Percentiles rank a stretch among this genome's conserved stretches.
Evolutionary conservation across 2,888 invertebrate genomes (phyloP).

Genomic region (Drosophila hamatofila): DNA sequence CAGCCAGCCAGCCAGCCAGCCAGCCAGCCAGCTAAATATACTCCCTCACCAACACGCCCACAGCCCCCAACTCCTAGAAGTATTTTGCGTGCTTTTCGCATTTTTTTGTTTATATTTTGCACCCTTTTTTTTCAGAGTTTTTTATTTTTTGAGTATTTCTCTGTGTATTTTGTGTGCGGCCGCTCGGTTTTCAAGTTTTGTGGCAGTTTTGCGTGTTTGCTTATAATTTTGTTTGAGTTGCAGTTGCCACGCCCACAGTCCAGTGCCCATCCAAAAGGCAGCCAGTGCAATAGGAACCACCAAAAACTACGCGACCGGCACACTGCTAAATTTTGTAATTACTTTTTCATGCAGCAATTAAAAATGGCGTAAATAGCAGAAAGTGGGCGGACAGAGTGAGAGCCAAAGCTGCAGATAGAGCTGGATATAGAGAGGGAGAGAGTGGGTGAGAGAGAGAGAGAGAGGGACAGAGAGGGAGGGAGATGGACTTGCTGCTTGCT

Average conservation of each 20-base stretch:
- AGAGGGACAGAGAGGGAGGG: conserved; percentile 23
- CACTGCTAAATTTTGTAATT: conserved; percentile 71
- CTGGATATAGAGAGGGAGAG: conserved; percentile 31
- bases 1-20: conserved; percentile 27
- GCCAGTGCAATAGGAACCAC: conserved; percentile 20
- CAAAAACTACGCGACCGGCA: conserved; percentile 47
- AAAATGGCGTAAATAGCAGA: conserved; percentile 78
- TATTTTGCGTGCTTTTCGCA: conserved; percentile 49
- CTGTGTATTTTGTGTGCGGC: conserved; percentile 45
- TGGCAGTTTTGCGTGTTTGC: conserved; percentile 82
- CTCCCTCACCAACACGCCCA: conserved; percentile 5
- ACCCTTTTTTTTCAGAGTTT: conserved; percentile 35
- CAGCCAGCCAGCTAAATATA: conserved; percentile 38
- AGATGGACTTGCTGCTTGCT: conserved; percentile 37
- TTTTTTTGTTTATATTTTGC: conserved; percentile 40
- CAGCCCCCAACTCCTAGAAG: conserved; percentile 8
- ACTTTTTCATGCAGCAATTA: conserved; percentile 80
- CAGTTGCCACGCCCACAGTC: conserved; percentile 63
- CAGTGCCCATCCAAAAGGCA: conserved; percentile 4
- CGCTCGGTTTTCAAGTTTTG: conserved; percentile 78
- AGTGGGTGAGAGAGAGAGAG: conserved; percentile 40
- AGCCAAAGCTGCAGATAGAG: conserved; percentile 40
- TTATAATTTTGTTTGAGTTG: conserved; percentile 81
- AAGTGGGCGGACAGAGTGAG: too few relatives aligned
- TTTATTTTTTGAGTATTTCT: conserved; percentile 10